Percentiles rank a stretch among this genome's conserved stretches.
These are phyloP conservation scores for Dasypolia templi DNA, from an alignment of 2,888 invertebrate species.

Conservation along the genomic window DNA sequence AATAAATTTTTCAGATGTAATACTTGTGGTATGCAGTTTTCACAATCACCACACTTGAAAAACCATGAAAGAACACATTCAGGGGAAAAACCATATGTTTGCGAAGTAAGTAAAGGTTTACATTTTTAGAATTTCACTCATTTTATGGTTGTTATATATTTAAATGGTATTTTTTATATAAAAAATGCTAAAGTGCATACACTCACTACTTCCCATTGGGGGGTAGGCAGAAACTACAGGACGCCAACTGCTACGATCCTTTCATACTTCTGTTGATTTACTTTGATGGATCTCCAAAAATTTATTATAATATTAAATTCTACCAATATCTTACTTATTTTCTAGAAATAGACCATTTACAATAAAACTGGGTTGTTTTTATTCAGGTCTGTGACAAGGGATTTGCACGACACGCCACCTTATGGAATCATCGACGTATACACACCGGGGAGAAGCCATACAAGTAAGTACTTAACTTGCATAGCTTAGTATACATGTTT, in stretches of 20 bases:
- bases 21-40: constrained; percentile 97
- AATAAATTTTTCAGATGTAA: constrained; percentile 91
- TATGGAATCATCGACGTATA: constrained; percentile 97
- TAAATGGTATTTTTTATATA: neutral
- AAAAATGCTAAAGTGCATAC: neutral
- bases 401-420: constrained; percentile 96
- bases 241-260: neutral
- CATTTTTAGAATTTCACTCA: neutral
- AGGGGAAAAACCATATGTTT: constrained; percentile 96
- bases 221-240: neutral
- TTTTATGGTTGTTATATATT: no score
- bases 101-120: constrained; percentile 89
- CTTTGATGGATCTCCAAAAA: no score
- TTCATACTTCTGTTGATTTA: neutral
- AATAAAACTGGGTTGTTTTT: constrained; percentile 16
- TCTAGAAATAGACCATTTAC: neutral
- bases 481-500: constrained; percentile 12
- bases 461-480: constrained; percentile 88
- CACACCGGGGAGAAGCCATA: constrained; percentile 97
- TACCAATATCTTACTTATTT: no score
- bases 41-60: constrained; percentile 96
- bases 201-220: neutral
- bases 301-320: no score
- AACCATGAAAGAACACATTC: constrained; percentile 97
- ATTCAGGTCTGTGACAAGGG: constrained; percentile 95